phyloP scores from a whole-genome alignment of 2,797 vertebrate genomes.

The Rhadinocentrus ornatus region DNA sequence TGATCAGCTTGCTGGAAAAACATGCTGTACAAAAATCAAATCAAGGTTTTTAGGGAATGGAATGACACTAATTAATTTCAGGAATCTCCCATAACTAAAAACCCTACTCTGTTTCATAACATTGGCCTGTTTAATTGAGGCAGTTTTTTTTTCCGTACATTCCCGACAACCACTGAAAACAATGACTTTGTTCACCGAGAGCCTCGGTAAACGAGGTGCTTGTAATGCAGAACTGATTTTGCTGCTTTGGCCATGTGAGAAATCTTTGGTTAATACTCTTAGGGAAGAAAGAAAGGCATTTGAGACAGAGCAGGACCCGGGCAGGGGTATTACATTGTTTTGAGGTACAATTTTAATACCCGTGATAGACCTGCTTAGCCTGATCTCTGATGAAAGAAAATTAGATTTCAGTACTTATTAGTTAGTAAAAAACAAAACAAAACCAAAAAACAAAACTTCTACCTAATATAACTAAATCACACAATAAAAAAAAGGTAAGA shows the following conservation, averaged over 20 bases:
- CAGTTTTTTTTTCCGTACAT: constrained; percentile 9
- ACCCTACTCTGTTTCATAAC: constrained; percentile 10
- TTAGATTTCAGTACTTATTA: constrained; percentile 60
- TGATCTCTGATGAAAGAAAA: constrained; percentile 59
- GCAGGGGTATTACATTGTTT: constrained; percentile 56
- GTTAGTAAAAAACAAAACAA: constrained; percentile 2
- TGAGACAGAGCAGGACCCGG: constrained; percentile 40
- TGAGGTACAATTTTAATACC: constrained; percentile 56
- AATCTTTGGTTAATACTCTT: constrained; percentile 82
- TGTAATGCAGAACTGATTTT: constrained; percentile 36
- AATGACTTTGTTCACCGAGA: constrained; percentile 32
- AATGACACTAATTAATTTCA: neutral
- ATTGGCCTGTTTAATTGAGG: constrained; percentile 6
- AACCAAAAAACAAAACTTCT: too few species aligned
- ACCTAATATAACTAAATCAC: neutral
- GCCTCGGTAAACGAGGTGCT: constrained; percentile 16
- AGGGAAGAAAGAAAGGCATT: constrained; percentile 75
- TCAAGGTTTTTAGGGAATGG: neutral
- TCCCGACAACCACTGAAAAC: constrained; percentile 13
- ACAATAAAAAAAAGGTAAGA: neutral
- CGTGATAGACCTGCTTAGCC: constrained; percentile 67
- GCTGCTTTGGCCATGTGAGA: constrained; percentile 68
- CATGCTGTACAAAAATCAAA: constrained; percentile 40
- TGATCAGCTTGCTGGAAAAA: constrained; percentile 47
- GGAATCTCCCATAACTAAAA: constrained; percentile 4